Evolutionary conservation across 2,113 vertebrate species (phyloP).

Genomic region (Spermophilus dauricus): DNA sequence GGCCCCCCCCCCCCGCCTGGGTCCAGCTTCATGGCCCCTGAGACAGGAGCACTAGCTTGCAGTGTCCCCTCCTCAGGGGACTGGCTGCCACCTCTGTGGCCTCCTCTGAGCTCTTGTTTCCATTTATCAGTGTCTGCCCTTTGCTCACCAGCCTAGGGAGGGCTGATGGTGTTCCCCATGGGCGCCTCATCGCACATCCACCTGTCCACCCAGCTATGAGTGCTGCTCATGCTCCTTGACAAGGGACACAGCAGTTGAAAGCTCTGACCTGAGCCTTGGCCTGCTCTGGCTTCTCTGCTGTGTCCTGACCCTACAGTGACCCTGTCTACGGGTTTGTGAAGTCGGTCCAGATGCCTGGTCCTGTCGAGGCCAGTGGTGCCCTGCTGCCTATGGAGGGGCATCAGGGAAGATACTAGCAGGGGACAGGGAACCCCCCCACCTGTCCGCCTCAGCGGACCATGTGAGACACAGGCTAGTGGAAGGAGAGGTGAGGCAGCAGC

Average conservation of each 20-base stretch:
- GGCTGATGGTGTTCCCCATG: too few relatives aligned
- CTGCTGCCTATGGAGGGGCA: too few relatives aligned
- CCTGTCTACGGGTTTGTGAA: not conserved
- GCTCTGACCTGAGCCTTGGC: not conserved
- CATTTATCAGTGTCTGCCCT: too few relatives aligned
- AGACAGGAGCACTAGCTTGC: not conserved
- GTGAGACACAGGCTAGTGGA: not conserved
- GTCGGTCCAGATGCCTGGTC: not conserved
- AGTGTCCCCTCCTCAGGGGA: too few relatives aligned
- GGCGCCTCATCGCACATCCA: too few relatives aligned
- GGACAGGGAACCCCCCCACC: not conserved
- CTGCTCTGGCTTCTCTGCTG: not conserved
- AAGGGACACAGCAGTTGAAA: not conserved
- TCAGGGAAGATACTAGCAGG: not conserved
- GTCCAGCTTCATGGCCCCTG: not conserved
- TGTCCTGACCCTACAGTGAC: not conserved
- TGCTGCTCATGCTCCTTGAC: rapidly evolving
- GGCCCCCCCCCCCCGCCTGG: too few relatives aligned
- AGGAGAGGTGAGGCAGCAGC: not conserved
- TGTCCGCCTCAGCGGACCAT: not conserved
- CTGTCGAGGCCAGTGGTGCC: too few relatives aligned
- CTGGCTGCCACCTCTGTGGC: not conserved
- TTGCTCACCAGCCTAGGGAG: too few relatives aligned
- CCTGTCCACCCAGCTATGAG: too few relatives aligned
- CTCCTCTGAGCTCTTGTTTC: too few relatives aligned